Evolutionary conservation across 1,140 invertebrate species (phyloP).

Genomic region (Orchestia grillus): DNA sequence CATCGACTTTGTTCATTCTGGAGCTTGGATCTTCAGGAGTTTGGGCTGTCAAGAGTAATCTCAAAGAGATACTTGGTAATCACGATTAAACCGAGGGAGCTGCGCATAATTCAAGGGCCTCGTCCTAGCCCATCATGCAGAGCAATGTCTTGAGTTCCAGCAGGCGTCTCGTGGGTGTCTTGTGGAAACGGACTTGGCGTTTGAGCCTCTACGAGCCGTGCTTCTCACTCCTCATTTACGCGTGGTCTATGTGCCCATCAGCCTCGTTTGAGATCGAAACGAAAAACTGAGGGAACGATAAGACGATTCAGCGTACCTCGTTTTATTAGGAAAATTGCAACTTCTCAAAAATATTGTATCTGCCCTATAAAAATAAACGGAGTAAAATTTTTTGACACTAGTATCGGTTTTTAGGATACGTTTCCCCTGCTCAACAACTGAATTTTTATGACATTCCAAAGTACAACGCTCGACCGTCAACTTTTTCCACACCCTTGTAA

Average conservation of each 20-base stretch:
- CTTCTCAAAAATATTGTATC: not conserved
- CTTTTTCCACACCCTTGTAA: too few species aligned
- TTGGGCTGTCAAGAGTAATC: not conserved
- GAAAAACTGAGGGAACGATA: not conserved
- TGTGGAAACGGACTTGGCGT: not conserved
- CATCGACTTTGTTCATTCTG: conserved; percentile 8
- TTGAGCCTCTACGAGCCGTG: not conserved
- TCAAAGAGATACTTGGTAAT: not conserved
- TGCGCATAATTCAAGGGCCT: not conserved
- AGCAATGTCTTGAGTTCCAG: not conserved
- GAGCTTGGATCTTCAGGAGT: not conserved
- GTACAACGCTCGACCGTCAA: too few species aligned
- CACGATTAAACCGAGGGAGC: not conserved
- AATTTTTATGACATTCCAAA: too few species aligned
- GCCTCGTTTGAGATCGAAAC: not conserved
- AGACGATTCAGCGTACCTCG: not conserved
- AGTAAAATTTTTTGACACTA: not conserved
- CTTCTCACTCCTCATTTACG: not conserved
- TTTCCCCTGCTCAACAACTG: not conserved
- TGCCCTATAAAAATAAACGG: not conserved
- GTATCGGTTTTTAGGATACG: not conserved
- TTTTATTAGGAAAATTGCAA: not conserved
- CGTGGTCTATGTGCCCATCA: not conserved
- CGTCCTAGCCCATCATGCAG: not conserved
- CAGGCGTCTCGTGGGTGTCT: not conserved